Percentiles rank a stretch among this genome's conserved stretches.
phyloP scores from a whole-genome alignment of 2,888 invertebrate species.

The Pardosa pseudoannulata region DNA sequence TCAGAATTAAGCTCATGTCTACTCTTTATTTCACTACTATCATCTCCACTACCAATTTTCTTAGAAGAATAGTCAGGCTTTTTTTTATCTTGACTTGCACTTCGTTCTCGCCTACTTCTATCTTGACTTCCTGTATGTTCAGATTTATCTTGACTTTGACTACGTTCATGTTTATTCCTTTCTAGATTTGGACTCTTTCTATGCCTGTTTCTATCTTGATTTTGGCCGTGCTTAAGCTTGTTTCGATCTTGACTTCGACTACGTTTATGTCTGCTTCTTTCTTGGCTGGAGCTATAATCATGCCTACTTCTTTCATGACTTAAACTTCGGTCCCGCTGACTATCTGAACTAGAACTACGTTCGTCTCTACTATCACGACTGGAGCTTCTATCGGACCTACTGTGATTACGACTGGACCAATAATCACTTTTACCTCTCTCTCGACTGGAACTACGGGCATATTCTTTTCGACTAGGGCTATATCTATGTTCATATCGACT shows the following conservation, averaged over 20 bases:
- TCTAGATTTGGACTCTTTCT: background rate
- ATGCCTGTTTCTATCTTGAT: background rate
- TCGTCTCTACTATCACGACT: background rate
- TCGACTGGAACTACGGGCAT: background rate
- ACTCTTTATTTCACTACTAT: background rate
- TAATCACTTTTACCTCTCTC: conserved; percentile 1
- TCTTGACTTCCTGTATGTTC: conserved; percentile 1
- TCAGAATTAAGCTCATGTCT: too few species aligned
- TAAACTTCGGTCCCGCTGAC: background rate
- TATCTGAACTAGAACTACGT: background rate
- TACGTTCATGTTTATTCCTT: background rate
- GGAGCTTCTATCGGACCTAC: background rate
- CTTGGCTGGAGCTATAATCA: background rate
- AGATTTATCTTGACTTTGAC: background rate
- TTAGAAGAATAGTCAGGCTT: background rate
- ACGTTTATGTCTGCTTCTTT: background rate
- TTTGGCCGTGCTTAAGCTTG: background rate
- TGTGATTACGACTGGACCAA: background rate
- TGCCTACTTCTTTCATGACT: background rate
- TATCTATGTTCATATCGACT: background rate
- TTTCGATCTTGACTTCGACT: background rate
- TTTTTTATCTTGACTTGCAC: background rate
- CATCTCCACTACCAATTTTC: background rate
- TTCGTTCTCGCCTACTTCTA: background rate
- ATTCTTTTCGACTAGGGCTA: background rate